These are phyloP conservation scores for Pangasius macronema DNA, from an alignment of 2,797 vertebrate species.

Conservation along the genomic window DNA sequence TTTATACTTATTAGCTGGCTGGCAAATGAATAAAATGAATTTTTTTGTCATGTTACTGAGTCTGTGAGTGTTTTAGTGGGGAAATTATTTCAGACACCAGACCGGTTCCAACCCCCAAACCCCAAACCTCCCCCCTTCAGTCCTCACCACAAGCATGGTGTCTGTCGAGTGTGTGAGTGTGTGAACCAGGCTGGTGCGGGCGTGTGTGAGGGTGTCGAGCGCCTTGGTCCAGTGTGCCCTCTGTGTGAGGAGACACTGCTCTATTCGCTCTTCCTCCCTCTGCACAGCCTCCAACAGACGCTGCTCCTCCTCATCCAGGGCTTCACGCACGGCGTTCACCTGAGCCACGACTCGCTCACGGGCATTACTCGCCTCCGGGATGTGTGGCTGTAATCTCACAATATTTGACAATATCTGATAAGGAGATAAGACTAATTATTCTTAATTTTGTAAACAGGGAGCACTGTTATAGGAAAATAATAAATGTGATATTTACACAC, in stretches of 20 bases:
- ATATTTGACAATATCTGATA: no score
- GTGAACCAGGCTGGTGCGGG: constrained; percentile 83
- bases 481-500: background rate
- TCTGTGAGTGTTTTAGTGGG: background rate
- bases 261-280: constrained; percentile 84
- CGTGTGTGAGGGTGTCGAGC: constrained; percentile 75
- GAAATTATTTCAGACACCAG: background rate
- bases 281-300: constrained; percentile 86
- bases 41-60: background rate
- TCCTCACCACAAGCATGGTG: constrained; percentile 82
- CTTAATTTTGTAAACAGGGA: no score
- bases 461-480: background rate
- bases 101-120: background rate
- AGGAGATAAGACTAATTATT: no score
- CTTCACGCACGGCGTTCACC: constrained; percentile 77
- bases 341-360: constrained; percentile 86
- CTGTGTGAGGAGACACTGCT: constrained; percentile 93
- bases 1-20: background rate
- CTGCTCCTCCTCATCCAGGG: constrained; percentile 91
- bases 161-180: constrained; percentile 83
- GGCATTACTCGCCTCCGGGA: constrained; percentile 70
- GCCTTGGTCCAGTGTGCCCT: constrained; percentile 85
- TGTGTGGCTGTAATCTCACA: no score
- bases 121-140: background rate
- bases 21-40: background rate